Base-by-base conservation (phyloP, 2,113 vertebrate species). In the Neogale vison region DNA sequence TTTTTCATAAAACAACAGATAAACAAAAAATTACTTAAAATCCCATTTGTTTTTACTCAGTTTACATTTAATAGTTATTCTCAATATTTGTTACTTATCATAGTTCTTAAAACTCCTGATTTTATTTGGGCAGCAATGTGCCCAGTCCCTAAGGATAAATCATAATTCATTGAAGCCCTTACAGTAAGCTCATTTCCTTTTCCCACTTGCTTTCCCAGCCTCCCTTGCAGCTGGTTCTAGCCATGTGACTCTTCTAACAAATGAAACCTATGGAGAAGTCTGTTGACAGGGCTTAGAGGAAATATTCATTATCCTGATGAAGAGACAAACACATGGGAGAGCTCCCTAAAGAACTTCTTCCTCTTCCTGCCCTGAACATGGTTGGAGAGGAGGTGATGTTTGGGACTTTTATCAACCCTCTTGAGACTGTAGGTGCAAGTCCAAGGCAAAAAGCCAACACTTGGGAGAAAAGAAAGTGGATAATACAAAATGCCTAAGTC, bases 11-110 rank as follows among this genome's bases (percentile, higher is more conserved):
- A 6, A 74, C 79, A 12, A 50, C n/a, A 67, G 80, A 55, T 18
- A 63, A 74, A 85, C 76, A 84, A 39, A 39, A 79, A 47, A 79
- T 88, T 42, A 83, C 17, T 47, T 69, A 77, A 85, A 84, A 84
- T 63, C 23, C 5, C 67, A 29, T 77, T 76, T 1, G 21, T 67
- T 92, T 92, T 93, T 85, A 65, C 18, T 93, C 67, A 50, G 59
- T 93, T 95, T 34, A 76, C 71, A 94, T 86, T 81, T 76, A 69
- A 79, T 31, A 84, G 36, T 74, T 39, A 77, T 45, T 87, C 74
- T 84, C 47, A 52, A 80, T 82, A 94, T 45, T 36, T 95, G 36
- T 63, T 69, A 55, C 31, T 91, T 87, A 31, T 4, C 72, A 15
- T 39, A 26, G 29, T 45, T 94, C 84, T 81, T 52, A 4, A 85